Base-by-base conservation (phyloP, 2,113 vertebrate genomes). In the Scomber japonicus region DNA sequence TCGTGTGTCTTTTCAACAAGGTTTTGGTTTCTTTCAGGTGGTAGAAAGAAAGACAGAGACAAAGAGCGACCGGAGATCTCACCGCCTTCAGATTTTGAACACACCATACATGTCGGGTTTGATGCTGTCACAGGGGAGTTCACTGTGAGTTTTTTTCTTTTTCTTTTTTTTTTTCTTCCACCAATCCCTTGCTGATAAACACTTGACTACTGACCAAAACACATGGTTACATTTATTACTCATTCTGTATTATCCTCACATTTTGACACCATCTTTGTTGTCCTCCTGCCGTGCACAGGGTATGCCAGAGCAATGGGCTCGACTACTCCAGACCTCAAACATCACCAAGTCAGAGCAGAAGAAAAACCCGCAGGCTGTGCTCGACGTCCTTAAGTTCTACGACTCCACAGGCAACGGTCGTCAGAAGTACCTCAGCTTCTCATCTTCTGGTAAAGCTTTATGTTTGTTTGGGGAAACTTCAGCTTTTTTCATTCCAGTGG, bases 331-430 rank as follows among this genome's bases (percentile, higher is more conserved):
- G 93, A 99, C 97, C 50, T 99, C 97, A 87, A 99, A 99, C 90
- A 99, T 99, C 91, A 99, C 97, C 17, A 99, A 99, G 90, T 95
- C 97, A 17, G 98, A 99, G 93, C 98, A 99, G 93, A 99, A 99
- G 95, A 99, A 99, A 80, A 99, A 99, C 82, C 98, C 98, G 0
- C 98, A 99, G 94, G 98, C 97, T 56, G 98, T 99, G 82, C 95
- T 99, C 21, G 98, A 98, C 46, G 97, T 98, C 80, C 95, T 99
- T 24, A 99, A 98, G 88, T 99, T 99, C 92, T 99, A 98, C 0
- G 97, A 99, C 94, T 99, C 98, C 51, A 97, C 97, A 54, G 97
- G 97, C 91, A 98, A 97, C 11, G 95, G 96, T 55, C 97, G 96
- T 45, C 98, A 99, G 95, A 99, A 99, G 87, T 99, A 99, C 66